These are phyloP conservation scores for Astyanax mexicanus DNA, from an alignment of 2,797 vertebrate genomes.

Conservation along the genomic window DNA sequence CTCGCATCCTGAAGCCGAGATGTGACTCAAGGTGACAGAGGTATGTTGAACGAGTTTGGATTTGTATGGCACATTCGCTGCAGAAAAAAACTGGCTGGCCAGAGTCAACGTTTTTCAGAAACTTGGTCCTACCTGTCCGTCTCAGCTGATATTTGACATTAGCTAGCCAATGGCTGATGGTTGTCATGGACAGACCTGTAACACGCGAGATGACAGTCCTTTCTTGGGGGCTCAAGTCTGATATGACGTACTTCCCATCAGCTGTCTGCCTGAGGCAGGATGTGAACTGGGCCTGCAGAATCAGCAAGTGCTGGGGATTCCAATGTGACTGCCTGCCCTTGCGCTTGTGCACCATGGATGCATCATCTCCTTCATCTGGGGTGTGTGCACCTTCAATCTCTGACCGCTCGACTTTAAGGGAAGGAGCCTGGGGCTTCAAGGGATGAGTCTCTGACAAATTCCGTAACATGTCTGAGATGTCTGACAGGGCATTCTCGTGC, in stretches of 20 bases:
- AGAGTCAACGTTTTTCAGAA: slow-evolving; percentile 98
- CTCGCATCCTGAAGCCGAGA: slow-evolving; percentile 95
- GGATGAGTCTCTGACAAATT: slow-evolving; percentile 94
- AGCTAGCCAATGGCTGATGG: slow-evolving; percentile 99
- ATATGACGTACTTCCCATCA: slow-evolving; percentile 94
- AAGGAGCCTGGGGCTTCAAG: slow-evolving; percentile 89
- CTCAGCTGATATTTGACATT: slow-evolving; percentile 99
- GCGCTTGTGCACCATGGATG: slow-evolving; percentile 91
- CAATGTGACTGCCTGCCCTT: slow-evolving; percentile 99
- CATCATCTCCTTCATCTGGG: slow-evolving; percentile 84
- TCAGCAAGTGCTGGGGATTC: slow-evolving; percentile 98
- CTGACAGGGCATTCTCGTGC: slow-evolving; percentile 95
- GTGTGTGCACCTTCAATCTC: slow-evolving; percentile 86
- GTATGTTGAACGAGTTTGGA: slow-evolving; percentile 95
- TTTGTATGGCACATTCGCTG: slow-evolving; percentile 97
- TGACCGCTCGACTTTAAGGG: slow-evolving; percentile 87
- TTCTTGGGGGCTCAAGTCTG: slow-evolving; percentile 97
- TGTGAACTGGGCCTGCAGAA: slow-evolving; percentile 97
- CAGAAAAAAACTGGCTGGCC: slow-evolving; percentile 98
- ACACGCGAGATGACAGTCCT: slow-evolving; percentile 97
- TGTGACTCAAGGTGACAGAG: slow-evolving; percentile 97
- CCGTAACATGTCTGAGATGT: slow-evolving; percentile 99
- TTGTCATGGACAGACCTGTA: slow-evolving; percentile 98
- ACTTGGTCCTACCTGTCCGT: slow-evolving; percentile 98
- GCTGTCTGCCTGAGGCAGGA: slow-evolving; percentile 93